Evolutionary conservation across 2,888 invertebrate genomes (phyloP).

Genomic region (Nomada flava): DNA sequence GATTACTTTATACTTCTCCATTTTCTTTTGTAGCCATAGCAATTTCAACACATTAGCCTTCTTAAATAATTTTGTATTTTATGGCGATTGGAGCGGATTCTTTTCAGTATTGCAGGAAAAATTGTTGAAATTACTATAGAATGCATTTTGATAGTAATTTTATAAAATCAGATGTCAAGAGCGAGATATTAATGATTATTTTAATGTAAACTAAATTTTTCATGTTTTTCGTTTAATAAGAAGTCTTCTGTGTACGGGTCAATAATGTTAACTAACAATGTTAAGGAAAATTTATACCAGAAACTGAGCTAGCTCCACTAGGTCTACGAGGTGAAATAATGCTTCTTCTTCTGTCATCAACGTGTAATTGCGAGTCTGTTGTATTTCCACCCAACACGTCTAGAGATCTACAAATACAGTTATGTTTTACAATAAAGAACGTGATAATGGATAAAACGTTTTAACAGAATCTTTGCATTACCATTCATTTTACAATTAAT

Average conservation of each 20-base stretch:
- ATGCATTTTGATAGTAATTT: too few species aligned
- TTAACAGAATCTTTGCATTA: not conserved
- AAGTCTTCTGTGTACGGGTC: too few species aligned
- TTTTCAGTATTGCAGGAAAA: too few species aligned
- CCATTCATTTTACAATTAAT: not conserved
- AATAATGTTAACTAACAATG: not conserved
- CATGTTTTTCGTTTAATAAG: too few species aligned
- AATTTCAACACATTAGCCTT: too few species aligned
- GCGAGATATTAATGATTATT: too few species aligned
- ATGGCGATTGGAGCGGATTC: too few species aligned
- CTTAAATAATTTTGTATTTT: too few species aligned
- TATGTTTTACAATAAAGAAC: not conserved
- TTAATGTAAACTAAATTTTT: too few species aligned
- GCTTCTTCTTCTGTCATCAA: conserved; percentile 79
- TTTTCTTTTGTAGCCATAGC: not conserved
- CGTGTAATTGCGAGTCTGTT: conserved; percentile 72
- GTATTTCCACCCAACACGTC: conserved; percentile 77
- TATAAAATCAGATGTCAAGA: too few species aligned
- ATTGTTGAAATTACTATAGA: too few species aligned
- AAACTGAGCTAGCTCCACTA: conserved; percentile 93
- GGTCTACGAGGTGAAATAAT: conserved; percentile 87
- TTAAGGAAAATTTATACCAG: conserved; percentile 84
- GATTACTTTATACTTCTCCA: not conserved
- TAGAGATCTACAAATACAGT: conserved; percentile 70
- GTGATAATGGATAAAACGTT: too few species aligned